Conservation (phyloP, 2,113 vertebrate species). For the Nibea albiflora region DNA sequence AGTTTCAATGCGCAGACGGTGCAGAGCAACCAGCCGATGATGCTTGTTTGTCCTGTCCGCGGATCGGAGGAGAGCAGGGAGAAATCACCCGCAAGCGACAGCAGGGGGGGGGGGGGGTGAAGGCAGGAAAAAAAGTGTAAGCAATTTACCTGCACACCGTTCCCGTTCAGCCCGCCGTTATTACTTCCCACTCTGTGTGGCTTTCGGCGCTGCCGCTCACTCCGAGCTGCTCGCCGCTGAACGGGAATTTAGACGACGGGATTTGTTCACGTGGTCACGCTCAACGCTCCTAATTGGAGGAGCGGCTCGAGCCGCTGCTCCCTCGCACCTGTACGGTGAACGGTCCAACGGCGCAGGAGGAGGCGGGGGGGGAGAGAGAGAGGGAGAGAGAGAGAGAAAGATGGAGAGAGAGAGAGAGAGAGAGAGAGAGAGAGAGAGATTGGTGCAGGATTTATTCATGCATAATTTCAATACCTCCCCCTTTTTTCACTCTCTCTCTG, state of each 20-base stretch:
- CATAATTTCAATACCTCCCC: too few relatives aligned
- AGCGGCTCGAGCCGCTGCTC: slow-evolving; percentile 35
- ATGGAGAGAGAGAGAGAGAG: not conserved
- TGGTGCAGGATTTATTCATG: slow-evolving; percentile 1
- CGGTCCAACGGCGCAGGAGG: slow-evolving; percentile 1
- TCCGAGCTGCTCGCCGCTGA: slow-evolving; percentile 61
- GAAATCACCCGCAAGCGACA: slow-evolving; percentile 9
- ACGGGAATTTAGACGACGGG: slow-evolving; percentile 78
- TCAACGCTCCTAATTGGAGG: slow-evolving; percentile 78
- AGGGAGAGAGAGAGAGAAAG: too few relatives aligned
- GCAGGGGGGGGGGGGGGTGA: not conserved
- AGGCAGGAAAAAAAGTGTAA: slow-evolving; percentile 23
- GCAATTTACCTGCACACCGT: slow-evolving; percentile 72
- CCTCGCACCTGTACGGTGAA: slow-evolving; percentile 73
- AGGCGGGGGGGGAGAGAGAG: not conserved
- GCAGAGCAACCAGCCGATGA: slow-evolving; percentile 59
- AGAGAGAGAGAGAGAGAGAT: not conserved
- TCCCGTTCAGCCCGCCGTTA: slow-evolving; percentile 54
- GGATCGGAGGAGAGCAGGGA: slow-evolving; percentile 46
- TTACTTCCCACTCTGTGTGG: slow-evolving; percentile 67
- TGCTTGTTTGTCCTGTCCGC: slow-evolving; percentile 68
- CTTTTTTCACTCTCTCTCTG: not conserved
- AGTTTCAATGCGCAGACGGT: slow-evolving; percentile 64
- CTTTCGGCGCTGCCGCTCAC: slow-evolving; percentile 63
- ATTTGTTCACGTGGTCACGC: slow-evolving; percentile 81